Evolutionary conservation across 2,113 vertebrate genomes (phyloP), one percentile per base, ranked within the genome.

Genomic region (Conger conger): DNA sequence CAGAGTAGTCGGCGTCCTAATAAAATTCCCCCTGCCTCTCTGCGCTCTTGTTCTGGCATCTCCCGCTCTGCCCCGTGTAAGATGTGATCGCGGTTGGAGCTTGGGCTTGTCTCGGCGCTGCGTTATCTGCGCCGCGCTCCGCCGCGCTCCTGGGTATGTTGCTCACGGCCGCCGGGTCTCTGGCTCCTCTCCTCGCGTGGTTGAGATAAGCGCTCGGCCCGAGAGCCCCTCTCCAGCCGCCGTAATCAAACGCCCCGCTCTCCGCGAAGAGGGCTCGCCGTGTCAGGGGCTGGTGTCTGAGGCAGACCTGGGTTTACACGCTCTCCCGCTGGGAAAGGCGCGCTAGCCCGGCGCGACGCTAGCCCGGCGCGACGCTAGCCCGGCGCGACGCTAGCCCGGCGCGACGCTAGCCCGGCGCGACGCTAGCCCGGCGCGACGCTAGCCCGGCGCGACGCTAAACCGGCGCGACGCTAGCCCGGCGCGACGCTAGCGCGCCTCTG

Each of bases 221-320:
- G 50, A 79, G 60, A 17, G 38, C 27, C 17, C 50, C 57, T 57
- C 78, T 53, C 20, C 35, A 82, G 38, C 83, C 4, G 23, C 45
- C 20, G 42, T 84, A 60, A 79, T 84, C 13, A 84, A 79, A 79
- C 23, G 30, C 37, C 83, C 37, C 83, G 60, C 83, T 20, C 36
- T 38, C 79, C 6, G 77, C 3, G 20, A 63, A 27, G 20, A 23
- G 57, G 57, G 57, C 57, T 27, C 20, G 18, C 20, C 27, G 57
- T 23, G 9, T 4, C 57, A 63, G 23, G 23, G 57, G 57, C 4
- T 27, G 20, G 23, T 20, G 18, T 2, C 57, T 63, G 57, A 63
- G 23, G 57, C 1, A 63, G 4, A 63, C 20, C 27, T 73, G 5
- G 68, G 8, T 73, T 73, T 73, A 73, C 15, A 33, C 68, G 11